Conservation (phyloP, 1,140 invertebrate species). For the Listronotus oregonensis region DNA sequence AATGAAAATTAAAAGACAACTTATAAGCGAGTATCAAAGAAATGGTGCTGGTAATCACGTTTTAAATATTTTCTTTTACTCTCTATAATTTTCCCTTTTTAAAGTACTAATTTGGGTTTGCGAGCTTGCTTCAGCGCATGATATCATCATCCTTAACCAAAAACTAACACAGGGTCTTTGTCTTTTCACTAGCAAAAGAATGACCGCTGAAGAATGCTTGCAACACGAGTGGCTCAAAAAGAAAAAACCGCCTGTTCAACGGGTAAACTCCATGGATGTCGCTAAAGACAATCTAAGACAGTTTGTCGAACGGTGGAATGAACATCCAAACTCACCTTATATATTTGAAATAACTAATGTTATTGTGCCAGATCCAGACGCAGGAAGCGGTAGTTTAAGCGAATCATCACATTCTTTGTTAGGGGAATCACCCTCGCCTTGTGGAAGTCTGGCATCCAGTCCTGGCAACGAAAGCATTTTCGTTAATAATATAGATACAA, state of each 20-base stretch:
- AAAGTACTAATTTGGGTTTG: conserved; percentile 46
- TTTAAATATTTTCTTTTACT: conserved; percentile 5
- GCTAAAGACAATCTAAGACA: conserved; percentile 84
- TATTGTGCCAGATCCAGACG: conserved; percentile 19
- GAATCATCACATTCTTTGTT: conserved; percentile 59
- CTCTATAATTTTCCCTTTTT: conserved; percentile 10
- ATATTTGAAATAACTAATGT: conserved; percentile 69
- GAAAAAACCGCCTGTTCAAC: conserved; percentile 45
- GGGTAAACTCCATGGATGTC: conserved; percentile 68
- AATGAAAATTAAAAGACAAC: too few relatives aligned
- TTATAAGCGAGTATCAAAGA: too few relatives aligned
- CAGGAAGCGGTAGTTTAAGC: conserved; percentile 47
- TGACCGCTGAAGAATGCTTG: conserved; percentile 74
- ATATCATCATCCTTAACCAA: conserved; percentile 17
- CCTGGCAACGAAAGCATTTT: conserved; percentile 50
- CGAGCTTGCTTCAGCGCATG: conserved; percentile 40
- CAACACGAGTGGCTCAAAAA: conserved; percentile 73
- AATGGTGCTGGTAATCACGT: too few relatives aligned
- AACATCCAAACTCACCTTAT: conserved; percentile 83
- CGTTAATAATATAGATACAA: conserved; percentile 28
- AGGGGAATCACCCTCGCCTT: conserved; percentile 75
- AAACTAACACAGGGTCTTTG: conserved; percentile 56
- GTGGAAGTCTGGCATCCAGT: conserved; percentile 70
- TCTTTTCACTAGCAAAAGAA: conserved; percentile 68
- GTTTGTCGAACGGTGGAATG: conserved; percentile 87